phyloP scores from a whole-genome alignment of 2,797 vertebrate genomes.

The Sphenodon punctatus region DNA sequence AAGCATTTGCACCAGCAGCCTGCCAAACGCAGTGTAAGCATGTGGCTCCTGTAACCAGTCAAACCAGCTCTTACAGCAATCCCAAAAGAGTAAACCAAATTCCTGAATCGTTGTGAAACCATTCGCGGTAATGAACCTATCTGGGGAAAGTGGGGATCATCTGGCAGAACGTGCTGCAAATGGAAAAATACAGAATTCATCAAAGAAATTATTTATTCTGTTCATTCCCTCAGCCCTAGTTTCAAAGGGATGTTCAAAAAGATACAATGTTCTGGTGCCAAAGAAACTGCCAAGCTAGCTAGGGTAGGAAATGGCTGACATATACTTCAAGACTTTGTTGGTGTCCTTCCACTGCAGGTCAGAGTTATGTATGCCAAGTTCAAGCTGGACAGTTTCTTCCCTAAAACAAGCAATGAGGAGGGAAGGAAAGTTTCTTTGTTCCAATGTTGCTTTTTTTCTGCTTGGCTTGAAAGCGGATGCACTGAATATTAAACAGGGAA shows the following conservation, averaged over 20 bases:
- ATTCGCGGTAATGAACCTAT: neutral
- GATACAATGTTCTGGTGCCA: accelerated
- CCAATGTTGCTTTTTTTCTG: constrained; percentile 44
- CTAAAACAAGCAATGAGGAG: neutral
- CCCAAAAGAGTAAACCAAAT: neutral
- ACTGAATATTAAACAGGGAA: constrained; percentile 59
- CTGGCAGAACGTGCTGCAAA: too few species aligned
- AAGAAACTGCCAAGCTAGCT: neutral
- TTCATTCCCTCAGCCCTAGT: accelerated
- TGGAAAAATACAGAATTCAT: neutral
- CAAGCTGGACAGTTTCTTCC: constrained; percentile 2
- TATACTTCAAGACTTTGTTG: neutral
- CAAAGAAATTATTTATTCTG: neutral
- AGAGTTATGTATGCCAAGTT: constrained; percentile 12
- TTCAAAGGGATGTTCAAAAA: accelerated
- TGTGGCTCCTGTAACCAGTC: neutral
- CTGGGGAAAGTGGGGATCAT: neutral
- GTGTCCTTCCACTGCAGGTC: constrained; percentile 8
- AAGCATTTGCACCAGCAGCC: neutral
- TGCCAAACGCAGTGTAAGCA: neutral
- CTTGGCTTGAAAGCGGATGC: constrained; percentile 23
- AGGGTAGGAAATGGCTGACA: constrained; percentile 10
- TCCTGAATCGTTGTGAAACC: neutral
- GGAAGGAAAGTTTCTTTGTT: neutral
- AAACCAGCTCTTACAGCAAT: neutral